These are phyloP conservation scores for Ceriagrion tenellum DNA, from an alignment of 2,888 invertebrate genomes.

Conservation along the genomic window DNA sequence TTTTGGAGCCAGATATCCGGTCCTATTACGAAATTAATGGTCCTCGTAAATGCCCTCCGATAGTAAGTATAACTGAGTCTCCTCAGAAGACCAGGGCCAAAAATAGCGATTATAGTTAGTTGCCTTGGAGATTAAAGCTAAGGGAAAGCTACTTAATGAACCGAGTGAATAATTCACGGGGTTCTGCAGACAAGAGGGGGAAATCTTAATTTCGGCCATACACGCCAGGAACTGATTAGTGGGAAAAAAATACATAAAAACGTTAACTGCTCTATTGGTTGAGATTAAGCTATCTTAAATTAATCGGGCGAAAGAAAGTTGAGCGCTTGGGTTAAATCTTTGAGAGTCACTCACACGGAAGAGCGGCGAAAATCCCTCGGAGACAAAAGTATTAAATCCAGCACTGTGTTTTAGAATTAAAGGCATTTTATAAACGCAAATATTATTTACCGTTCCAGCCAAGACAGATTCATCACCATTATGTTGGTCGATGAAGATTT, in stretches of 20 bases:
- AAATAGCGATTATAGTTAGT: neutral
- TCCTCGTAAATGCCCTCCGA: neutral
- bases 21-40: constrained; percentile 4
- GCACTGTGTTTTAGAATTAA: too few relatives aligned
- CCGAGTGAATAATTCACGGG: neutral
- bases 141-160: neutral
- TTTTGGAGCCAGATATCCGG: neutral
- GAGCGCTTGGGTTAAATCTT: neutral
- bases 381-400: too few relatives aligned
- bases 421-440: too few relatives aligned
- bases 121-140: neutral
- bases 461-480: too few relatives aligned
- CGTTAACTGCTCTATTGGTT: neutral
- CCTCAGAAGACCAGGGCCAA: neutral
- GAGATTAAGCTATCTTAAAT: neutral
- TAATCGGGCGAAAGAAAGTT: neutral
- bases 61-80: constrained; percentile 2
- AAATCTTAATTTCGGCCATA: neutral
- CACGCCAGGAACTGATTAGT: neutral
- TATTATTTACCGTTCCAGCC: too few relatives aligned
- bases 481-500: too few relatives aligned
- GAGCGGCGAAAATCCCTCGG: too few relatives aligned
- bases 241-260: neutral
- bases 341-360: too few relatives aligned
- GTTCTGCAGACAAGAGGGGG: neutral